Conservation (phyloP, 1,140 invertebrate genomes). For the Pectinophora gossypiella region DNA sequence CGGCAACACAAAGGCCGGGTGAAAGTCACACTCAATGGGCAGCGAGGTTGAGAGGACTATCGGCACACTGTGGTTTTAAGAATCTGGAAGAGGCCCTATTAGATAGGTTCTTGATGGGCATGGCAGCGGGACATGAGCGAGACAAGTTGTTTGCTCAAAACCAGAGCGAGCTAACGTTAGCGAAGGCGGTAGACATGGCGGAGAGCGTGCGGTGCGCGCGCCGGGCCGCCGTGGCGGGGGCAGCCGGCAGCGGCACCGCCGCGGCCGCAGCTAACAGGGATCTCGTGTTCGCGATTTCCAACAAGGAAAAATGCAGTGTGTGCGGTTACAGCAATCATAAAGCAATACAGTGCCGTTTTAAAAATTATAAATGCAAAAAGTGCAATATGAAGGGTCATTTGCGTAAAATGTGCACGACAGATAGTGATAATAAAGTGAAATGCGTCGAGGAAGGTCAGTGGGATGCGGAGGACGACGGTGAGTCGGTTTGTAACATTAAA, state of each 20-base stretch:
- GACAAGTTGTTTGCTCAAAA: slow-evolving; percentile 9
- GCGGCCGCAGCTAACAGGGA: neutral
- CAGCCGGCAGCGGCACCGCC: neutral
- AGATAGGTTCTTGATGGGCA: slow-evolving; percentile 4
- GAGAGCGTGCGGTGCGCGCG: slow-evolving; percentile 2
- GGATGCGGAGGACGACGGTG: slow-evolving; percentile 8
- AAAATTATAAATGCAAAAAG: slow-evolving; percentile 12
- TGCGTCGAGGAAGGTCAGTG: slow-evolving; percentile 3
- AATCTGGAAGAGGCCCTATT: slow-evolving; percentile 2
- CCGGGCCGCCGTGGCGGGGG: neutral
- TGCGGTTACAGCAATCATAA: slow-evolving; percentile 7
- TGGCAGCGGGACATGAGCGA: slow-evolving; percentile 5
- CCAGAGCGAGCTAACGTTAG: neutral
- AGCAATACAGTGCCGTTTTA: slow-evolving; percentile 5
- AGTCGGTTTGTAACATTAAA: slow-evolving; percentile 7
- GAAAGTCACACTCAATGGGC: slow-evolving; percentile 8
- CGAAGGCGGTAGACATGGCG: slow-evolving; percentile 7
- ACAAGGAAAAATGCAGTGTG: slow-evolving; percentile 3
- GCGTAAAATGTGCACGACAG: slow-evolving; percentile 1
- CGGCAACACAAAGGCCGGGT: neutral
- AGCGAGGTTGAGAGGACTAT: slow-evolving; percentile 1
- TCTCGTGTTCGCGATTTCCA: neutral
- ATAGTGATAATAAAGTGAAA: neutral
- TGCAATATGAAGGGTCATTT: slow-evolving; percentile 7
- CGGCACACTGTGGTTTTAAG: neutral